phyloP scores from a whole-genome alignment of 2,797 vertebrate genomes.

The Sternarchorhynchus goeldii region DNA sequence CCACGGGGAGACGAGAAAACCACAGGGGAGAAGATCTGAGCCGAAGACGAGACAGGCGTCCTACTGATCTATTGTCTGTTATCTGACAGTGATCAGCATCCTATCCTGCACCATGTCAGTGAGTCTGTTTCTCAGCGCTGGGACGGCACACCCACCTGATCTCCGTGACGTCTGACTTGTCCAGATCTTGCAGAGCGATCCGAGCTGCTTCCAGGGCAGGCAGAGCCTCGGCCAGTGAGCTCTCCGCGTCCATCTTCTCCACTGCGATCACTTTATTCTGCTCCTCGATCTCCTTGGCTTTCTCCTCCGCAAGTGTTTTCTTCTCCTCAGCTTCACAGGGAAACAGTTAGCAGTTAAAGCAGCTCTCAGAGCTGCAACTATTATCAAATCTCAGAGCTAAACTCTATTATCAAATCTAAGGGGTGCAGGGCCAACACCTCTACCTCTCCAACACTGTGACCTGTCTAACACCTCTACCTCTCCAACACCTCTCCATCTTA shows the following conservation, averaged over 20 bases:
- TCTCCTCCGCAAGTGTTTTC: conserved; percentile 87
- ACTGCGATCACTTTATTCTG: conserved; percentile 89
- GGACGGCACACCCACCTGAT: conserved; percentile 79
- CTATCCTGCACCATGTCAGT: no score
- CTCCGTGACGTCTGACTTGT: conserved; percentile 95
- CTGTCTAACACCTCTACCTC: no score
- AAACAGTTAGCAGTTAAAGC: not conserved
- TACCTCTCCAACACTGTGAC: no score
- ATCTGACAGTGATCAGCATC: no score
- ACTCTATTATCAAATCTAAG: no score
- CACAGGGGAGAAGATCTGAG: not conserved
- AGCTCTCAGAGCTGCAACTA: not conserved
- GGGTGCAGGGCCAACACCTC: no score
- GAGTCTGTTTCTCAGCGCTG: not conserved
- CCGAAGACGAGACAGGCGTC: not conserved
- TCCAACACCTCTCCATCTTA: no score
- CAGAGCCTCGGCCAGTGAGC: conserved; percentile 86
- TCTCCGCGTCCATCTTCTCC: conserved; percentile 90
- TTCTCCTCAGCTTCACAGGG: conserved; percentile 86
- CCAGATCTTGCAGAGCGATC: conserved; percentile 88
- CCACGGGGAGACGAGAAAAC: not conserved
- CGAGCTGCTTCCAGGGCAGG: conserved; percentile 90
- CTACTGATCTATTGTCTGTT: no score
- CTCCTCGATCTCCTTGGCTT: conserved; percentile 90
- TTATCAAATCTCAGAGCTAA: not conserved